Evolutionary conservation across 2,113 vertebrate genomes (phyloP).

Genomic region (Dromas ardeola): DNA sequence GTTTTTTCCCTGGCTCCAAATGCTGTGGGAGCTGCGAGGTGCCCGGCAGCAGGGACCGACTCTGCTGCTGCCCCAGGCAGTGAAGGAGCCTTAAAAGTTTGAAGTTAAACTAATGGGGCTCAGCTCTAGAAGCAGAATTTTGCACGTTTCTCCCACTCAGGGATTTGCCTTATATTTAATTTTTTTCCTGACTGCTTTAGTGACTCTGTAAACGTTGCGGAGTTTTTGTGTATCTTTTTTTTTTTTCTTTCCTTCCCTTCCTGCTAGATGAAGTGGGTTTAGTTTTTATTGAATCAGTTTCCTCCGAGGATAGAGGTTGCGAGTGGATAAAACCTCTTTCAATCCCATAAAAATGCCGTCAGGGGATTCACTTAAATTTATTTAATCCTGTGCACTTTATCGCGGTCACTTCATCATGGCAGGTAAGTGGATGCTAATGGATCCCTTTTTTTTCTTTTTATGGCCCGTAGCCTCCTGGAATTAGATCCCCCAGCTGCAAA

Average conservation of each 20-base stretch:
- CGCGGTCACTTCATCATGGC: slow-evolving; percentile 68
- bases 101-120: slow-evolving; percentile 53
- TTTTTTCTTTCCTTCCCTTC: slow-evolving; percentile 1
- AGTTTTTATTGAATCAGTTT: slow-evolving; percentile 73
- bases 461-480: slow-evolving; percentile 65
- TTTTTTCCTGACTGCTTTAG: slow-evolving; percentile 62
- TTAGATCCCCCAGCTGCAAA: slow-evolving; percentile 67
- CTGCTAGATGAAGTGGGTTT: slow-evolving; percentile 66
- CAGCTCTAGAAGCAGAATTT: slow-evolving; percentile 43
- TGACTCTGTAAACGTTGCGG: slow-evolving; percentile 48
- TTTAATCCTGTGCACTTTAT: slow-evolving; percentile 71
- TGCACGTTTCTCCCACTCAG: slow-evolving; percentile 22
- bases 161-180: slow-evolving; percentile 57
- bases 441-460: slow-evolving; percentile 47
- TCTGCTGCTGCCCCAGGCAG: background rate
- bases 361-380: slow-evolving; percentile 72
- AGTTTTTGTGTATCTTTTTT: slow-evolving; percentile 26
- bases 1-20: accelerated
- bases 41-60: background rate
- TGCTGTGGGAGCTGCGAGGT: background rate
- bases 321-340: slow-evolving; percentile 72
- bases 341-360: slow-evolving; percentile 69
- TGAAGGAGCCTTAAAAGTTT: background rate
- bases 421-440: slow-evolving; percentile 73
- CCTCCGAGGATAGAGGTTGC: slow-evolving; percentile 64